phyloP scores from a whole-genome alignment of 2,113 vertebrate genomes.

The Tympanuchus pallidicinctus region DNA sequence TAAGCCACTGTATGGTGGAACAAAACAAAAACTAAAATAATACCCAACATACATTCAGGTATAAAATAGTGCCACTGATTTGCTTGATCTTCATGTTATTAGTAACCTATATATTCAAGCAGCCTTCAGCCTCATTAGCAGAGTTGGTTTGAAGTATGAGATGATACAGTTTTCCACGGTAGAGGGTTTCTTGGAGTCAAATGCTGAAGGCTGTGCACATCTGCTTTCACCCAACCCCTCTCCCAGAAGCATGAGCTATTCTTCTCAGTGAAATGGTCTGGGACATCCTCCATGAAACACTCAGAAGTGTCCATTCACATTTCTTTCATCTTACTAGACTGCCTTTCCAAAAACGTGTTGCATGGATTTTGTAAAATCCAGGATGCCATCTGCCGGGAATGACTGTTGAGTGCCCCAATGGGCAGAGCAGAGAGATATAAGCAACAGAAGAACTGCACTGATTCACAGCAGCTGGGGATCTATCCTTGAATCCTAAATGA shows the following conservation, averaged over 20 bases:
- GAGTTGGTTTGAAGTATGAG: background rate
- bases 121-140: background rate
- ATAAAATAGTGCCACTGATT: background rate
- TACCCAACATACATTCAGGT: background rate
- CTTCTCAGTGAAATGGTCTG: background rate
- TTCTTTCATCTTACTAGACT: background rate
- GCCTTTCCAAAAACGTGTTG: background rate
- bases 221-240: background rate
- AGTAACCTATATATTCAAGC: background rate
- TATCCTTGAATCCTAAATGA: slow-evolving; percentile 11
- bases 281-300: background rate
- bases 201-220: background rate
- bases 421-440: background rate
- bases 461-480: background rate
- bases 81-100: background rate
- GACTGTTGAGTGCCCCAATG: background rate
- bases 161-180: background rate
- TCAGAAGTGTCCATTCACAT: background rate
- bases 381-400: background rate
- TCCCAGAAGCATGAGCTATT: background rate
- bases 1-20: background rate
- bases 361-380: background rate
- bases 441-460: background rate
- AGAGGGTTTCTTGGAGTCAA: background rate
- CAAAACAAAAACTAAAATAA: background rate